phyloP scores from a whole-genome alignment of 2,113 vertebrate species.

The Rhizomys pruinosus region DNA sequence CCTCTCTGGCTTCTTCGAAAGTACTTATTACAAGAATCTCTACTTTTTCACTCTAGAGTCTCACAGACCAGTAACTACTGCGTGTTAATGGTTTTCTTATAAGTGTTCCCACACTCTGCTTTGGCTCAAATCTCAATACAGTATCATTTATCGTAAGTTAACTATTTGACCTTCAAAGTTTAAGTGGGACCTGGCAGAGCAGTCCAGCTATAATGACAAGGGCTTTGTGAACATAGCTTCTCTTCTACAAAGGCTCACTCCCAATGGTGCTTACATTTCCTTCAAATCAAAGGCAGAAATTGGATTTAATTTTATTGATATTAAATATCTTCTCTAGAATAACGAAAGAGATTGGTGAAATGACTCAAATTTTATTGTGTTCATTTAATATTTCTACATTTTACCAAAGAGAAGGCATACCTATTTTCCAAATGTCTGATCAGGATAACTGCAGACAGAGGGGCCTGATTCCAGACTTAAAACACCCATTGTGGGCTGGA shows the following conservation, averaged over 20 bases:
- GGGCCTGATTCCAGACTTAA: neutral
- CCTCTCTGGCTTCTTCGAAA: slow-evolving; percentile 57
- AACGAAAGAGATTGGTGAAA: slow-evolving; percentile 13
- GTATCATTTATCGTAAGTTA: slow-evolving; percentile 78
- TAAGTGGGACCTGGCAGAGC: slow-evolving; percentile 58
- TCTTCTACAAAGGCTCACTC: slow-evolving; percentile 46
- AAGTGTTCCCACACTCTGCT: slow-evolving; percentile 78
- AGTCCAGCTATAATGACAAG: slow-evolving; percentile 9
- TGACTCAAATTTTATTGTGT: neutral
- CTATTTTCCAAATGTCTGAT: slow-evolving; percentile 17
- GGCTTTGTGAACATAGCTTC: slow-evolving; percentile 22
- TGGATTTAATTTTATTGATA: slow-evolving; percentile 59
- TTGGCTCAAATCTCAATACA: slow-evolving; percentile 72
- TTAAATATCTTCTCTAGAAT: slow-evolving; percentile 48
- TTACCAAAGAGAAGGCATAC: neutral
- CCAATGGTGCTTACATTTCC: slow-evolving; percentile 67
- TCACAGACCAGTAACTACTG: slow-evolving; percentile 68
- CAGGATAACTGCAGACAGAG: neutral
- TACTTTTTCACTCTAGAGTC: slow-evolving; percentile 57
- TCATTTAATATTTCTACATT: neutral
- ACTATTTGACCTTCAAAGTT: slow-evolving; percentile 77
- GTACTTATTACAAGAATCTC: slow-evolving; percentile 53
- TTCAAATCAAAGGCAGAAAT: slow-evolving; percentile 48
- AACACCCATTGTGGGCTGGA: neutral
- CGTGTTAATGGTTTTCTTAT: slow-evolving; percentile 74